Evolutionary conservation across 2,113 vertebrate genomes (phyloP), one percentile per base, ranked within the genome.

Genomic region (Nyctereutes procyonoides): DNA sequence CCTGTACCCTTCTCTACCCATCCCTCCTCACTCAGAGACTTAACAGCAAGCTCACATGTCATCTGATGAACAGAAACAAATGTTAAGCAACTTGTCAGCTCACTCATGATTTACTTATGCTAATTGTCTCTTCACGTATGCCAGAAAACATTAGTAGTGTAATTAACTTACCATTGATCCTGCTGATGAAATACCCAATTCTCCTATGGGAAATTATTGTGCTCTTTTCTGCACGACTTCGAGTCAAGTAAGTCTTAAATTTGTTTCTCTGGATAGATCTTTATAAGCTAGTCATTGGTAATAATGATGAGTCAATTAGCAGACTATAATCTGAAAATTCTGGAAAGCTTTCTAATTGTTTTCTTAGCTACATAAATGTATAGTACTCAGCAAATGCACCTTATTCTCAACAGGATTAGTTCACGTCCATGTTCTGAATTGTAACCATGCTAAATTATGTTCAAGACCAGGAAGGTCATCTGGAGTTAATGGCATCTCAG

Each of bases 151-250:
- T 98, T 98, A 98, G 97, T 96, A 97, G 98, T 96, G 85, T 98
- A 98, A 99, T 98, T 98, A 98, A 98, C 98, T 98, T 98, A 98
- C 98, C 98, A 56, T 94, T 97, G 97, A 98, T 98, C 98, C 98
- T 98, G 97, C 90, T 93, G 97, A 98, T 98, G 97, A 98, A 98
- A 98, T 98, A 97, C 97, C 97, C 97, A 48, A 97, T 96, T 98
- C 98, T 98, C 98, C 98, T 97, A 58, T 95, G 98, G 98, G 98
- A 99, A 98, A 98, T 98, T 97, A 98, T 98, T 98, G 97, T 97
- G 86, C 88, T 98, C 84, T 24, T 96, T 98, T 84, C 98, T 96
- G 76, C 95, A 95, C 81, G 48, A 97, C 86, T 97, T 98, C 97
- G 81, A 97, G 95, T 98, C 98, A 97, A 93, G 94, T 98, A 96